These are phyloP conservation scores for Ariolimax columbianus DNA, from an alignment of 2,888 invertebrate genomes.

Conservation along the genomic window DNA sequence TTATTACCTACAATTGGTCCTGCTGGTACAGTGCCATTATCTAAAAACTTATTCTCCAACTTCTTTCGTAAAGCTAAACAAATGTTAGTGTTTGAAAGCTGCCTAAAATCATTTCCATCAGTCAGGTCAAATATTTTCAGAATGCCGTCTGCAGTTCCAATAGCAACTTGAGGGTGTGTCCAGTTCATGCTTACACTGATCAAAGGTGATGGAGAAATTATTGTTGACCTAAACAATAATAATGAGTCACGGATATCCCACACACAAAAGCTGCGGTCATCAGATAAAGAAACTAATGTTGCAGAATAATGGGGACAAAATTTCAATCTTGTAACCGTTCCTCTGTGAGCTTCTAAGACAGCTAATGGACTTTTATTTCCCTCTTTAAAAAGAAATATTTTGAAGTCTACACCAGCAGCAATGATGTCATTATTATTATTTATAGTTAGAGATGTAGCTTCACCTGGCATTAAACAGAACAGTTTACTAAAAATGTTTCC, in stretches of 20 bases:
- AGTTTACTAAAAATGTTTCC: conserved; percentile 61
- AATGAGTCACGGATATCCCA: conserved; percentile 70
- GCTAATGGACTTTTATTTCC: conserved; percentile 60
- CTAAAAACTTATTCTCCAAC: neutral
- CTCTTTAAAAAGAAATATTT: conserved; percentile 69
- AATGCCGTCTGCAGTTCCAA: conserved; percentile 74
- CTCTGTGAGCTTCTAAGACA: conserved; percentile 72
- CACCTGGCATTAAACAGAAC: conserved; percentile 67
- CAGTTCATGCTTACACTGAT: conserved; percentile 73
- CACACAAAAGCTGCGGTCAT: conserved; percentile 76
- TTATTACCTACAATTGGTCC: neutral
- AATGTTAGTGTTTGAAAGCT: conserved; percentile 71
- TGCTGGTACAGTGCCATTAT: neutral
- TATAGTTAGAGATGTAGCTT: conserved; percentile 65
- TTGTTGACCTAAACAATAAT: conserved; percentile 73
- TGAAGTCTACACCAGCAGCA: conserved; percentile 69
- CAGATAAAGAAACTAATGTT: conserved; percentile 74
- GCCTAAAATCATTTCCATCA: conserved; percentile 73
- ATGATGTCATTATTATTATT: conserved; percentile 68
- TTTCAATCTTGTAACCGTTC: conserved; percentile 69
- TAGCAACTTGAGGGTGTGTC: conserved; percentile 65
- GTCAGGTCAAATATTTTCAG: conserved; percentile 72
- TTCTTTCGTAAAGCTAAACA: conserved; percentile 30
- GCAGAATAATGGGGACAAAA: conserved; percentile 75
- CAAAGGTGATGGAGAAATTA: conserved; percentile 74